These are phyloP conservation scores for Ecliptopera silaceata DNA, from an alignment of 2,888 invertebrate species.

Conservation along the genomic window DNA sequence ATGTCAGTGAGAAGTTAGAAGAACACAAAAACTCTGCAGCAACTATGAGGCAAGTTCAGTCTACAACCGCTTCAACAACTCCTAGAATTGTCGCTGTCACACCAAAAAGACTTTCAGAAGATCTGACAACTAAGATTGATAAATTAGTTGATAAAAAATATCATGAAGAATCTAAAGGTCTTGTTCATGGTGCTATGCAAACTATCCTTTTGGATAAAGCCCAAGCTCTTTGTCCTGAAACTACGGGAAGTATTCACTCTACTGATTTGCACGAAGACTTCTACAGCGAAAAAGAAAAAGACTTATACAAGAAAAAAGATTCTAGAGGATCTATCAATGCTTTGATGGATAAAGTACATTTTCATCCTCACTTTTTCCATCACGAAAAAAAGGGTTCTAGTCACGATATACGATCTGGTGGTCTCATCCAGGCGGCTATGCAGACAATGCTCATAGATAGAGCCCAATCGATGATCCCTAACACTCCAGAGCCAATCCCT, in stretches of 20 bases:
- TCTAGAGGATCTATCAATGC: conserved; percentile 24
- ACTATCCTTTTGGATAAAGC: conserved; percentile 35
- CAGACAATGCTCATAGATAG: conserved; percentile 80
- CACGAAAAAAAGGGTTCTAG: conserved; percentile 24
- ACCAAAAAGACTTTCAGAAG: conserved; percentile 35
- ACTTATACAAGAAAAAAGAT: conserved; percentile 20
- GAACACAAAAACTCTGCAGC: conserved; percentile 59
- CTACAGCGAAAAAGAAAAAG: conserved; percentile 12
- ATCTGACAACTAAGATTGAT: conserved; percentile 28
- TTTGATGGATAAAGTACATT: conserved; percentile 26
- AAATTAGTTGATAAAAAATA: conserved; percentile 15
- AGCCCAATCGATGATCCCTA: conserved; percentile 65
- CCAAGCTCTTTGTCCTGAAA: conserved; percentile 18
- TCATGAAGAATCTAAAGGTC: conserved; percentile 34
- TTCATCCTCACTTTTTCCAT: conserved; percentile 25
- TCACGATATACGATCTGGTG: conserved; percentile 50
- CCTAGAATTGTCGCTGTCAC: conserved; percentile 38
- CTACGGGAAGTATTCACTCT: conserved; percentile 12
- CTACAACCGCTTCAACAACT: conserved; percentile 31
- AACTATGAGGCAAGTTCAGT: conserved; percentile 35
- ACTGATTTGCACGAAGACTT: conserved; percentile 23
- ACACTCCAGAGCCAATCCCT: conserved; percentile 47
- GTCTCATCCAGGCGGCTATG: conserved; percentile 76
- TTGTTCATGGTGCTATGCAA: conserved; percentile 53
- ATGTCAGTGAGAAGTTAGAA: conserved; percentile 67